Base-by-base conservation (phyloP, 2,797 vertebrate genomes). In the Coreius guichenoti region DNA sequence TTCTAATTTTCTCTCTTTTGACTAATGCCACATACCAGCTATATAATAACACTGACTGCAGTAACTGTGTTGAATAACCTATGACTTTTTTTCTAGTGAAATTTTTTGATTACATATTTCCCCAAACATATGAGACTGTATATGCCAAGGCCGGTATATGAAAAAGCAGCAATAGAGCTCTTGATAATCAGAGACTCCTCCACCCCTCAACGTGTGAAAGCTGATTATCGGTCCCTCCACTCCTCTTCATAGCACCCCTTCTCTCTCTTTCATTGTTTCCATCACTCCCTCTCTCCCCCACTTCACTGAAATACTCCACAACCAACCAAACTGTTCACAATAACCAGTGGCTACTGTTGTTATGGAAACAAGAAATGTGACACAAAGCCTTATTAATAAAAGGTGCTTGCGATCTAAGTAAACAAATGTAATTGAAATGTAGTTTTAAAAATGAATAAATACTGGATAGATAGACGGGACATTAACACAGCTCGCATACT, bases 341-440 rank as follows among this genome's bases (percentile, higher is more conserved):
- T 90, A 86, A 93, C 91, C 88, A 91, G 93, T 93, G 93, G 93
- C 94, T 89, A 91, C 93, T 93, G 95, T 96, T 95, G 95, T 95
- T 95, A 96, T 96, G 95, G 95, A 95, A 96, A 95, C 95, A 90
- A 92, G 94, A 92, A 90, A 91, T 90, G 91, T 93, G 93, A 94
- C 94, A 95, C 94, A 95, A 95, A 94, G 94, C 93, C 92, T 91
- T 84, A 88, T 87, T 90, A 89, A 93, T 93, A 93, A 94, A 93
- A 91, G 90, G 69, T 88, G 67, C 85, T 82, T 74, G 83, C 3
- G 89, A 92, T 91, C 90, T 91, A 91, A 92, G 93, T 94, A 93
- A 93, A 93, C 91, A 94, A 90, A 92, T 90, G 91, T 31, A 90
- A 85, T 87, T 87, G 87, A 92, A 92, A 79, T 47, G 39, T 58